These are phyloP conservation scores for Cerastis leucographa DNA, from an alignment of 2,888 invertebrate genomes.

Conservation along the genomic window DNA sequence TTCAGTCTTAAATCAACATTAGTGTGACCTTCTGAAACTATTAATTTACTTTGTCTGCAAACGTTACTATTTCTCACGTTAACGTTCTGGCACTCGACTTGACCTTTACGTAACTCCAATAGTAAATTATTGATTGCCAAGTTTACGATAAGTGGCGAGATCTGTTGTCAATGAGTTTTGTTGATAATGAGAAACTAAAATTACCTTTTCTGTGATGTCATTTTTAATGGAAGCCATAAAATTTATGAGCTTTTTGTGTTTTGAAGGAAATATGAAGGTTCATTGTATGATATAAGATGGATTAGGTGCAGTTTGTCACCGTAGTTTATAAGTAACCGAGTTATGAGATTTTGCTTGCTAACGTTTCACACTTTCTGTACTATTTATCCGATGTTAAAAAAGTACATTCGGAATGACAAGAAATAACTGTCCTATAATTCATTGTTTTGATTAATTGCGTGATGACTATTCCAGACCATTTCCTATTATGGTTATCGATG, in stretches of 20 bases:
- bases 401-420: too few relatives aligned
- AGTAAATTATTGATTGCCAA: conserved; percentile 65
- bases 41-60: neutral
- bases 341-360: neutral
- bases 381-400: too few relatives aligned
- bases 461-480: too few relatives aligned
- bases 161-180: conserved; percentile 10
- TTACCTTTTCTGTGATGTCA: conserved; percentile 11
- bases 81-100: conserved; percentile 53
- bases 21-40: conserved; percentile 16
- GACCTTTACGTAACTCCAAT: conserved; percentile 67
- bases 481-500: neutral
- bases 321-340: neutral
- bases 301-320: neutral
- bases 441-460: too few relatives aligned
- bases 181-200: conserved; percentile 19
- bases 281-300: neutral
- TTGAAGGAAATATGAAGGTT: neutral
- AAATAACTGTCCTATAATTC: too few relatives aligned
- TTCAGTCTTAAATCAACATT: too few relatives aligned
- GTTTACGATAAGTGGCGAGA: conserved; percentile 40
- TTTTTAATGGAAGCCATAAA: neutral
- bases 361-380: too few relatives aligned
- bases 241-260: neutral
- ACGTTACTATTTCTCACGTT: conserved; percentile 30